These are phyloP conservation scores for Stenodema calcarata DNA, from an alignment of 2,888 invertebrate genomes.

Conservation along the genomic window DNA sequence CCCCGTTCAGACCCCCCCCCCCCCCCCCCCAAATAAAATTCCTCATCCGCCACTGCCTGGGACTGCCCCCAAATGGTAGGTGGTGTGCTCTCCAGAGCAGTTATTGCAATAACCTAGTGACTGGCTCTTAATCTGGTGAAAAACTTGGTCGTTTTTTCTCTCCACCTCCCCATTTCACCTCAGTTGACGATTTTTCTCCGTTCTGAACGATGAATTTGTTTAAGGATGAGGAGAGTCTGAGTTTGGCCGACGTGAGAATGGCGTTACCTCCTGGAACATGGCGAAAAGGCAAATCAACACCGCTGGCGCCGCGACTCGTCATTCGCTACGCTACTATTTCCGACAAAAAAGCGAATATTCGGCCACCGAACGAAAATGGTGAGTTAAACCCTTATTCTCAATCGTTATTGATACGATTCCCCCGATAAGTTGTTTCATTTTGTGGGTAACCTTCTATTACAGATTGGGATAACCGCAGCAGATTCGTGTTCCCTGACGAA, in stretches of 20 bases:
- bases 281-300: constrained; percentile 72
- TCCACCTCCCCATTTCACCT: too few species aligned
- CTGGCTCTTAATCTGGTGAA: too few species aligned
- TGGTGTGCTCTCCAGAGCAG: too few species aligned
- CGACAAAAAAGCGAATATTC: constrained; percentile 69
- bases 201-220: neutral
- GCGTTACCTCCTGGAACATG: constrained; percentile 75
- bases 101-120: too few species aligned
- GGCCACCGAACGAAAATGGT: neutral
- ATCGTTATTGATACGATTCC: too few species aligned
- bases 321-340: constrained; percentile 77
- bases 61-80: too few species aligned
- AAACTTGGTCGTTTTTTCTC: too few species aligned
- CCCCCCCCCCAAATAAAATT: too few species aligned
- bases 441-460: neutral
- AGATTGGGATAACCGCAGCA: constrained; percentile 26
- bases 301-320: constrained; percentile 73
- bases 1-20: too few species aligned
- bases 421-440: too few species aligned
- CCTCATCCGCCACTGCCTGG: too few species aligned
- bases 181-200: too few species aligned
- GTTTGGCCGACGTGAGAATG: constrained; percentile 64
- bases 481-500: constrained; percentile 57
- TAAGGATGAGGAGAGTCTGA: constrained; percentile 59
- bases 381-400: neutral